Evolutionary conservation across 2,113 vertebrate genomes (phyloP), one percentile per base, ranked within the genome.

Genomic region (Eublepharis macularius): DNA sequence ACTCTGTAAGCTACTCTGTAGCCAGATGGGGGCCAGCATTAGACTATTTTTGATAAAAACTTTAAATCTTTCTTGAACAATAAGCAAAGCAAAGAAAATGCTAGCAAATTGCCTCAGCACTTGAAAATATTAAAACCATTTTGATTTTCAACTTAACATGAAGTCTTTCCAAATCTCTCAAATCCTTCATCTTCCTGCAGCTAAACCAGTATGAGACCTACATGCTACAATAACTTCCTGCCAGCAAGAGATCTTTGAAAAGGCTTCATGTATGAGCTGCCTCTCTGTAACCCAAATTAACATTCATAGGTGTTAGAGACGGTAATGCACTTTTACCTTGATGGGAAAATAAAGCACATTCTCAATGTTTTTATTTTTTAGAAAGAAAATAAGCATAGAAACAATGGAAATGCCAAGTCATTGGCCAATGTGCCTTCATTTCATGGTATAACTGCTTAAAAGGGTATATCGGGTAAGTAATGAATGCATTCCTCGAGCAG

Each of bases 281-380:
- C 63, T 70, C 36, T 79, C 10, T 84, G 29, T 63, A 87, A 75
- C 24, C 82, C 83, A 49, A 57, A 91, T 92, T 90, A 93, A 72
- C 79, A 91, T 93, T 91, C 65, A 24, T 82, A 69, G 74, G 41
- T 76, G 87, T 88, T 88, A 84, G 49, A 49, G n/a, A 88, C 86
- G 91, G 24, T 89, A 93, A 86, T 11, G 0, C 43, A 89, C 11
- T 73, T 86, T 9, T 90, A 72, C 69, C 86, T 21, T 43, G 74
- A 49, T 87, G 79, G 45, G n/a, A 73, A 39, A 63, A n/a, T 90
- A 4, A 80, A 88, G 39, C 12, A 68, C 69, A 69, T 49, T 81
- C 9, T 34, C 89, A 6, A 3, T 88, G n/a, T 73, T 47, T 10
- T 84, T 68, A 17, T 88, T 86, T 88, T 82, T 10, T 29, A 9